Evolutionary conservation across 64 coral and sea anemone genomes (phyloP).

Genomic region (Montipora cactus): DNA sequence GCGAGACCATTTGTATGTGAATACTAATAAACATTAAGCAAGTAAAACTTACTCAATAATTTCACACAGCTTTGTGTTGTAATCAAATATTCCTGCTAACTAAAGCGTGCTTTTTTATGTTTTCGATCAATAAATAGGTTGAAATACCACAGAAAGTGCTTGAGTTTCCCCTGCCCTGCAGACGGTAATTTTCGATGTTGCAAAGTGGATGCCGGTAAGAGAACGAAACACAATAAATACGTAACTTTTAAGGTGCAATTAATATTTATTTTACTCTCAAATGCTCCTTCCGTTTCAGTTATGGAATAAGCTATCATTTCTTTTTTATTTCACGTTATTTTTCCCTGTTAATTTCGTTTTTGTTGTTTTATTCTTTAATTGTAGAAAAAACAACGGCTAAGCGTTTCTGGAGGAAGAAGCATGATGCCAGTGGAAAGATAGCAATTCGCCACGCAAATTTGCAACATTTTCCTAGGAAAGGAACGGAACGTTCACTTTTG

Average conservation of each 20-base stretch:
- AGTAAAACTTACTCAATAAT: constrained; percentile 4
- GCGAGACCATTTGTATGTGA: background rate
- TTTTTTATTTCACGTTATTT: background rate
- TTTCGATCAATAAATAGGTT: constrained; percentile 73
- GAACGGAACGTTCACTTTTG: constrained; percentile 13
- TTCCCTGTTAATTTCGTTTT: background rate
- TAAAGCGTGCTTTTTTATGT: background rate
- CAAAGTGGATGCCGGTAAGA: constrained; percentile 75
- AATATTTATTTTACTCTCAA: constrained; percentile 71
- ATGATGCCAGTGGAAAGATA: background rate
- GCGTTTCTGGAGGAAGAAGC: constrained; percentile 64
- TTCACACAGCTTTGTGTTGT: constrained; percentile 1
- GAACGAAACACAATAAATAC: constrained; percentile 52
- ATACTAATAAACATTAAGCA: constrained; percentile 21
- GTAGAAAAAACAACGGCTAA: constrained; percentile 59
- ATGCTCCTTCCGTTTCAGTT: constrained; percentile 6
- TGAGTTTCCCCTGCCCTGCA: background rate
- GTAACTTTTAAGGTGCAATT: constrained; percentile 76
- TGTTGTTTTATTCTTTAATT: background rate
- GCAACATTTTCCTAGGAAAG: constrained; percentile 67
- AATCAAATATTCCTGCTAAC: background rate
- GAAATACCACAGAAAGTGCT: constrained; percentile 94
- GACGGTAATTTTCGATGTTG: constrained; percentile 52
- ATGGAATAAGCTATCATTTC: background rate
- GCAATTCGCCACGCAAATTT: constrained; percentile 41